A percentile compares a stretch with the other conserved stretches of the same genome.
Evolutionary conservation across 2,797 vertebrate species (phyloP).

Genomic region (Manis crassicaudata): DNA sequence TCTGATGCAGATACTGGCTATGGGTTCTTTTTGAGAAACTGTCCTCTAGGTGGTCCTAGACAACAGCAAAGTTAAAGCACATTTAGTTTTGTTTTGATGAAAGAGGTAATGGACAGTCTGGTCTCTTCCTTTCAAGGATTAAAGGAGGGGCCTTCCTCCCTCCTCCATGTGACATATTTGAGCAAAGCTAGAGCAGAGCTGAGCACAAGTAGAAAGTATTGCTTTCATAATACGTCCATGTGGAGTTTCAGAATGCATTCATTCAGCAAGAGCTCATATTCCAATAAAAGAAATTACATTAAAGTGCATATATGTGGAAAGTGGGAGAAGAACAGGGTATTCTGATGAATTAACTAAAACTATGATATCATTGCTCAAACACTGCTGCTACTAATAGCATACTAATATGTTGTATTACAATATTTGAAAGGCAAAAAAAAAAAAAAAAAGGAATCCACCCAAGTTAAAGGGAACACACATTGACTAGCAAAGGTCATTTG

Average conservation of each 20-base stretch:
- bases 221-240: neutral
- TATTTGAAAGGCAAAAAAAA: neutral
- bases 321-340: neutral
- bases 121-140: neutral
- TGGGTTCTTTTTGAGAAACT: neutral
- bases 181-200: neutral
- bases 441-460: neutral
- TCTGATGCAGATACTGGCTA: neutral
- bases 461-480: neutral
- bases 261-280: neutral
- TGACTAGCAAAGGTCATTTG: neutral
- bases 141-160: neutral
- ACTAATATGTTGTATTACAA: neutral
- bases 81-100: constrained; percentile 1
- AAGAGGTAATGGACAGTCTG: neutral
- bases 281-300: constrained; percentile 24
- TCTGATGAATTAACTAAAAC: neutral
- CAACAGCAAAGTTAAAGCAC: neutral
- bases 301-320: neutral
- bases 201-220: neutral
- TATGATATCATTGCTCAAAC: neutral
- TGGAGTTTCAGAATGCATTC: neutral
- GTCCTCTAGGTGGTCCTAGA: neutral
- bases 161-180: neutral
- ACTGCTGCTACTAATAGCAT: neutral